A percentile compares a stretch with the other conserved stretches of the same genome.
phyloP scores from a whole-genome alignment of 1,140 invertebrate genomes.

The Oscheius sp. region DNA sequence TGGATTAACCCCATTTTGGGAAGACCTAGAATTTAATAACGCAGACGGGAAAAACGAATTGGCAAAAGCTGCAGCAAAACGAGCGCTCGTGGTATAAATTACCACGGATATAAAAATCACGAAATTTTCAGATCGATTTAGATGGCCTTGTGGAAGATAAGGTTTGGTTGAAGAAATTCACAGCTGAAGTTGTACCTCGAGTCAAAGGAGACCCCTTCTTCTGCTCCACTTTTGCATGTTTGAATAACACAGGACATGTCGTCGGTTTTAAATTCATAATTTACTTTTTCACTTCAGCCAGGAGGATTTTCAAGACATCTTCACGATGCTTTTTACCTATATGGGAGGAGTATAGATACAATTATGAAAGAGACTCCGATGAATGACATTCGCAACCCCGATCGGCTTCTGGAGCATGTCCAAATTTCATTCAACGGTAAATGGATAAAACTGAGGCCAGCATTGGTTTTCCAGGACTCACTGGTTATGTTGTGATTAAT shows the following conservation, averaged over 20 bases:
- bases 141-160: neutral
- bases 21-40: neutral
- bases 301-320: constrained; percentile 20
- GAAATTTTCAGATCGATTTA: neutral
- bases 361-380: neutral
- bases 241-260: neutral
- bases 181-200: neutral
- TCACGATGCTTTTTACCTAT: constrained; percentile 40
- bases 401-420: neutral
- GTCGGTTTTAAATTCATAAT: too few species aligned
- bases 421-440: constrained; percentile 17
- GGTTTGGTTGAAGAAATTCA: neutral
- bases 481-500: constrained; percentile 24
- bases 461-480: constrained; percentile 18
- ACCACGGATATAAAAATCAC: neutral
- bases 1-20: neutral
- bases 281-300: constrained; percentile 10
- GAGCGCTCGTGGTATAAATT: neutral
- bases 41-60: neutral
- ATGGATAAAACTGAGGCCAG: too few species aligned
- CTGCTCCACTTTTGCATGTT: neutral
- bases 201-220: neutral
- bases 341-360: constrained; percentile 6
- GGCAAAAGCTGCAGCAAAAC: neutral
- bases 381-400: constrained; percentile 8